These are phyloP conservation scores for Drosophila eugracilis DNA, from an alignment of 1,140 invertebrate genomes.

Conservation along the genomic window DNA sequence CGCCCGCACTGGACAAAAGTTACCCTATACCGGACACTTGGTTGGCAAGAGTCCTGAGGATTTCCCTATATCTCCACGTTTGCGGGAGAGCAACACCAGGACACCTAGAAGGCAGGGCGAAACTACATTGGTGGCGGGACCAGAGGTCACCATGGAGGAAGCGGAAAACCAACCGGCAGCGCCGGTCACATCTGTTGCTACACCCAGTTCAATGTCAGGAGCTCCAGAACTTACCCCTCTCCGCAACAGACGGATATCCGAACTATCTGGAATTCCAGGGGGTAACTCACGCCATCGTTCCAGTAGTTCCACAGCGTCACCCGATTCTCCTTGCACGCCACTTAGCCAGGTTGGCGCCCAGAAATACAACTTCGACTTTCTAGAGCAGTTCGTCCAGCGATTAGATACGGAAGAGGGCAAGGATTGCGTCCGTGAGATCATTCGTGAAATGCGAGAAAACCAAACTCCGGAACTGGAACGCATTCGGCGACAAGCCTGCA, in stretches of 20 bases:
- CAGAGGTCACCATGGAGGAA: constrained; percentile 1
- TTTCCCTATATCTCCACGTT: constrained; percentile 64
- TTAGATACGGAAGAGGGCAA: constrained; percentile 64
- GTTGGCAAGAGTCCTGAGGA: constrained; percentile 86
- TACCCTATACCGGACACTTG: constrained; percentile 87
- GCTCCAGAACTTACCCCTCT: constrained; percentile 66
- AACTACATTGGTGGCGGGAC: background rate
- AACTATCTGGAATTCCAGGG: constrained; percentile 36
- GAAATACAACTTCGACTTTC: constrained; percentile 70
- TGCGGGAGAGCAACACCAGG: constrained; percentile 45
- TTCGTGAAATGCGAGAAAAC: constrained; percentile 76
- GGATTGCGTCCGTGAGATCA: constrained; percentile 73
- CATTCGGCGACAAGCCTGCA: constrained; percentile 72
- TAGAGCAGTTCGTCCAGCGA: constrained; percentile 66
- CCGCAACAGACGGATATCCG: constrained; percentile 73
- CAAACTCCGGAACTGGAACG: constrained; percentile 80
- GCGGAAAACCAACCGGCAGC: constrained; percentile 36
- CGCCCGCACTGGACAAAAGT: constrained; percentile 85
- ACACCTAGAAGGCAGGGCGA: constrained; percentile 8
- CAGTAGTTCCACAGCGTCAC: constrained; percentile 5
- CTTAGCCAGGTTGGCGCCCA: constrained; percentile 32
- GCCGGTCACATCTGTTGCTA: background rate
- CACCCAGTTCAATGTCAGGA: background rate
- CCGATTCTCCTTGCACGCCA: constrained; percentile 71
- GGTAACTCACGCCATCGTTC: constrained; percentile 27